Conservation (phyloP, 2,113 vertebrate genomes). For the Corythoichthys intestinalis region DNA sequence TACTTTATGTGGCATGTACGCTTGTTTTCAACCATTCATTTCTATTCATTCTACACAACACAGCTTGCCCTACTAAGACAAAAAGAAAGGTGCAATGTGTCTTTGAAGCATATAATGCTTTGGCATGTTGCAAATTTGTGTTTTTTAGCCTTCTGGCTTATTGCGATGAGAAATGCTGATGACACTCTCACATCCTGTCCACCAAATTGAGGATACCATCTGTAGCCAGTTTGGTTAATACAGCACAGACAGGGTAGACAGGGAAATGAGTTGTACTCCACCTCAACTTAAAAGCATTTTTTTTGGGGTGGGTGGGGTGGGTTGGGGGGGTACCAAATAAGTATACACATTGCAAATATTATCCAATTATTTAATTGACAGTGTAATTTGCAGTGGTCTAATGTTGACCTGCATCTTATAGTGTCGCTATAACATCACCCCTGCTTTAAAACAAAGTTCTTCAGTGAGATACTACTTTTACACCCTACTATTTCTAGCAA, state of each 20-base stretch:
- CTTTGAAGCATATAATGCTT: slow-evolving; percentile 5
- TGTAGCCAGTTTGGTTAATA: neutral
- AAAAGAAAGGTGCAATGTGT: slow-evolving; percentile 50
- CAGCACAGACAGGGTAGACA: neutral
- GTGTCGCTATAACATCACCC: no score
- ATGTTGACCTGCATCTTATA: no score
- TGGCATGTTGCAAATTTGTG: neutral
- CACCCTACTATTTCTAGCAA: no score
- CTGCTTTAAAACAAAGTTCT: no score
- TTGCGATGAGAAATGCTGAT: neutral
- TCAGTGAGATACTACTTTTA: no score
- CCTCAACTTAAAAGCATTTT: neutral
- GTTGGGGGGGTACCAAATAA: no score
- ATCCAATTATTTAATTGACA: no score
- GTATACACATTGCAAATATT: no score
- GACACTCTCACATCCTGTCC: neutral
- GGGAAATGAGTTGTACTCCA: neutral
- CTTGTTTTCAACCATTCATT: neutral
- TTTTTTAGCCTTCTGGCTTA: neutral
- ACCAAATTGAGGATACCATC: neutral
- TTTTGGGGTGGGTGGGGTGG: no score
- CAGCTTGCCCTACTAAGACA: slow-evolving; percentile 13
- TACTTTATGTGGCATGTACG: no score
- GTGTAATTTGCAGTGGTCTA: no score
- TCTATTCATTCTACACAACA: slow-evolving; percentile 3